These are phyloP conservation scores for Aldabrachelys gigantea DNA, from an alignment of 2,113 vertebrate genomes.

Conservation along the genomic window DNA sequence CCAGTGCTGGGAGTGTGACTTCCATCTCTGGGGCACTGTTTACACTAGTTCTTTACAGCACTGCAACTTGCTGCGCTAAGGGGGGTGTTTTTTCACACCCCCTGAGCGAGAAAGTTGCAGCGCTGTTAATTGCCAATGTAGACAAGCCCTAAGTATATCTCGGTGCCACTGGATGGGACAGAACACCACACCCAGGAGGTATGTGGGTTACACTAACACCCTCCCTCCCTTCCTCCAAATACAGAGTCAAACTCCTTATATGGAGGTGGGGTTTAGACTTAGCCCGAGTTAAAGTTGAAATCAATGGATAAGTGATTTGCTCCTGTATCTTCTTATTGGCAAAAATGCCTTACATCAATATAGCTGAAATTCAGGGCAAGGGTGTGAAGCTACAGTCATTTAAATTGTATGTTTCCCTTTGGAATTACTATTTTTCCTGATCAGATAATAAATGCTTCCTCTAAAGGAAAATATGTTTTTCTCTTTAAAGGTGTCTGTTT, in stretches of 20 bases:
- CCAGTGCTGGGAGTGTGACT: too few relatives aligned
- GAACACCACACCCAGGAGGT: too few relatives aligned
- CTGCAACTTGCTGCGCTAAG: too few relatives aligned
- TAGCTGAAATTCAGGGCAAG: not conserved
- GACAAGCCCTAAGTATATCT: too few relatives aligned
- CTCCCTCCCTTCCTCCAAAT: rapidly evolving
- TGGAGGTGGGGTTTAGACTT: not conserved
- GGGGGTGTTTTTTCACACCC: too few relatives aligned
- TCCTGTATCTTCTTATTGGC: not conserved
- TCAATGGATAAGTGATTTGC: not conserved
- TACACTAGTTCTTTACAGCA: too few relatives aligned
- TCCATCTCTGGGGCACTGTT: too few relatives aligned
- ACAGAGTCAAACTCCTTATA: rapidly evolving
- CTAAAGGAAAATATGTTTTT: not conserved
- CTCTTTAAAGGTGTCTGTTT: not conserved
- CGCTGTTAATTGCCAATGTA: too few relatives aligned
- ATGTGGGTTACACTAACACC: too few relatives aligned
- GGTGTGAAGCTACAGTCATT: not conserved
- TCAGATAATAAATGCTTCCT: not conserved
- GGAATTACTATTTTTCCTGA: not conserved
- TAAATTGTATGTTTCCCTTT: not conserved
- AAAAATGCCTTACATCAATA: not conserved
- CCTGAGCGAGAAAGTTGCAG: too few relatives aligned
- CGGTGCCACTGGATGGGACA: too few relatives aligned
- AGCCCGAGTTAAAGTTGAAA: not conserved